phyloP scores from a whole-genome alignment of 2,113 vertebrate species.

The Neolamprologus fasciatus region DNA sequence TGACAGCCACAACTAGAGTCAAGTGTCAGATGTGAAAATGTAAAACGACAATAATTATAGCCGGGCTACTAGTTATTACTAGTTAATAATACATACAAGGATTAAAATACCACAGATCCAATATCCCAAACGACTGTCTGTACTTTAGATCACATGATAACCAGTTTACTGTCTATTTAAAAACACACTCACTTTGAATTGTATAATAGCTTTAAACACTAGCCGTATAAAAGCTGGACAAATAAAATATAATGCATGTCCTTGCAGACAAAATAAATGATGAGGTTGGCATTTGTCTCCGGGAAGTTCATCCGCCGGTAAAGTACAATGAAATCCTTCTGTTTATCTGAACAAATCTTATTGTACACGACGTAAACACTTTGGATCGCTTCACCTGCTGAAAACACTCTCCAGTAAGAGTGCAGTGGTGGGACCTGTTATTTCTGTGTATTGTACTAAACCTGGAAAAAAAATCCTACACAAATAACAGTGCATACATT shows the following conservation, averaged over 20 bases:
- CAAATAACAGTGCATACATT: neutral
- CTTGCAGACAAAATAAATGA: neutral
- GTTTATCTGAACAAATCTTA: constrained; percentile 13
- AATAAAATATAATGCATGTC: neutral
- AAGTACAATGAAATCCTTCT: neutral
- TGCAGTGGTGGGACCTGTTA: neutral
- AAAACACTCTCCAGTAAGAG: neutral
- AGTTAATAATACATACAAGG: neutral
- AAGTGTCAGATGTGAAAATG: neutral
- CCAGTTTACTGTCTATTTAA: neutral
- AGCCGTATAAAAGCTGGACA: neutral
- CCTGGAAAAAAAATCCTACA: neutral
- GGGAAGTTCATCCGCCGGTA: neutral
- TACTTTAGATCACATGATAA: neutral
- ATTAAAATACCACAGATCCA: neutral
- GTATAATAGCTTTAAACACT: neutral
- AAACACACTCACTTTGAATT: neutral
- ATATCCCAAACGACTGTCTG: neutral
- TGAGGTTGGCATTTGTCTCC: neutral
- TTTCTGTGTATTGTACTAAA: constrained; percentile 31
- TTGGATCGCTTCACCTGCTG: neutral
- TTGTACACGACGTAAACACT: neutral
- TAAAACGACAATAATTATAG: neutral
- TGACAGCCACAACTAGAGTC: neutral
- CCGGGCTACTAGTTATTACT: neutral